Base-by-base conservation (phyloP, 2,797 vertebrate genomes). In the Characodon lateralis region DNA sequence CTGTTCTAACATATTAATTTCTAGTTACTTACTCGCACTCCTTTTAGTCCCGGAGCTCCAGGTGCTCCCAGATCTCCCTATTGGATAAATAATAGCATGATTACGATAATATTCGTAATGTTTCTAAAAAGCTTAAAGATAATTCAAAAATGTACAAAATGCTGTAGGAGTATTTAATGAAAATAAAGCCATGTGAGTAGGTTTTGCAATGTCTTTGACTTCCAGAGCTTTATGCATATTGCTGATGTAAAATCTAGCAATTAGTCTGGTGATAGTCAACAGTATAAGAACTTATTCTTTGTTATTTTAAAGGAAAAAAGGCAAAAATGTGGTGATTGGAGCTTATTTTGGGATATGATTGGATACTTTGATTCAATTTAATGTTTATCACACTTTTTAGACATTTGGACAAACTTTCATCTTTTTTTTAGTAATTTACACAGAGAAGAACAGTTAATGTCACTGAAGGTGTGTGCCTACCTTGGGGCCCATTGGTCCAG, bases 31-130 rank as follows among this genome's bases (percentile, higher is more conserved):
- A 99, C 98, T 80, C 98, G 94, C 28, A 96, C 97, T 93, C 98
- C 98, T 95, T 99, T 99, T 50, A 96, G 92, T 83, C 98, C 98
- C 68, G 95, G 88, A 58, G 96, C 84, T 58, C 98, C 98, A n/a
- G 92, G 71, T 66, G 95, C 95, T 84, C 98, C 98, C 31, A 74
- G 18, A 74, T 97, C 97, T 78, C 98, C 98, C 98, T 99, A 68
- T 35, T 77, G 80, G 50, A 85, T 20, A 84, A 18, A 85, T 58
- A 14, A 81, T 22, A 81, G 46, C 55, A 85, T 14, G 8, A 78
- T 81, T 56, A 83, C 39, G 58, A 18, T 69, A 50, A 2, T 69
- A 3, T 55, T 20, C 58, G 50, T 2, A 58, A 46, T 16, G 9
- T 16, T 55, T 59, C 14, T 43, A 6, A 22, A 69, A 41, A 69